Conservation (phyloP, 2,797 vertebrate genomes). For the Epinephelus malabaricus region DNA sequence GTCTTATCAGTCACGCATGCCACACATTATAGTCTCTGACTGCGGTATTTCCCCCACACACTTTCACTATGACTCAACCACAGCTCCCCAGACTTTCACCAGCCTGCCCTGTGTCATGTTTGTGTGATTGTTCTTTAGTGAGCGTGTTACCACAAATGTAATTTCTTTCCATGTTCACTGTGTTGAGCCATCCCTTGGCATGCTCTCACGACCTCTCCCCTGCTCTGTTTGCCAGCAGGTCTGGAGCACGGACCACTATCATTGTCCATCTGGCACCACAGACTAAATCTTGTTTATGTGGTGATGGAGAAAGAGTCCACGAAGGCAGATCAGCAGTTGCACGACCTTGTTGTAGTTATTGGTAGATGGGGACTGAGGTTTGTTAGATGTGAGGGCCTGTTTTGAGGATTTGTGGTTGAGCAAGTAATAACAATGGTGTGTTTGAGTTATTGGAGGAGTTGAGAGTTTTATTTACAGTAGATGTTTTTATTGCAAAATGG, state of each 20-base stretch:
- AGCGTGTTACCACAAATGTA: conserved; percentile 42
- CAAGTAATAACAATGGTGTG: conserved; percentile 6
- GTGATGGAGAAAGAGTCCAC: conserved; percentile 57
- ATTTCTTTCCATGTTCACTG: conserved; percentile 49
- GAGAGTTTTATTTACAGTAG: background rate
- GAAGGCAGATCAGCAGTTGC: conserved; percentile 48
- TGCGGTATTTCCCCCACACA: conserved; percentile 22
- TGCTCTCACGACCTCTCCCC: conserved; percentile 48
- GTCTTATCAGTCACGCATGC: conserved; percentile 56
- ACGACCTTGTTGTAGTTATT: conserved; percentile 34
- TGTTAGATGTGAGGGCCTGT: conserved; percentile 12
- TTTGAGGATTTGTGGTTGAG: conserved; percentile 30
- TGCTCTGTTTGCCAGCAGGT: conserved; percentile 63
- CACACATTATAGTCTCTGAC: conserved; percentile 40
- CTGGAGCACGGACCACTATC: conserved; percentile 60
- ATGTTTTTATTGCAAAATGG: conserved; percentile 6
- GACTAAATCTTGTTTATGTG: conserved; percentile 65
- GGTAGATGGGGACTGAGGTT: conserved; percentile 16
- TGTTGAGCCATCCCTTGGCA: conserved; percentile 66
- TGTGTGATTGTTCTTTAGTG: conserved; percentile 22
- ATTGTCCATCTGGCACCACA: conserved; percentile 72
- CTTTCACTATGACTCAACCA: conserved; percentile 29
- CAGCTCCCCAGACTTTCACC: conserved; percentile 23
- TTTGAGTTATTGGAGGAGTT: conserved; percentile 11
- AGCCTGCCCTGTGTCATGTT: conserved; percentile 33